These are phyloP conservation scores for Thunnus albacares DNA, from an alignment of 2,797 vertebrate species.

Conservation along the genomic window DNA sequence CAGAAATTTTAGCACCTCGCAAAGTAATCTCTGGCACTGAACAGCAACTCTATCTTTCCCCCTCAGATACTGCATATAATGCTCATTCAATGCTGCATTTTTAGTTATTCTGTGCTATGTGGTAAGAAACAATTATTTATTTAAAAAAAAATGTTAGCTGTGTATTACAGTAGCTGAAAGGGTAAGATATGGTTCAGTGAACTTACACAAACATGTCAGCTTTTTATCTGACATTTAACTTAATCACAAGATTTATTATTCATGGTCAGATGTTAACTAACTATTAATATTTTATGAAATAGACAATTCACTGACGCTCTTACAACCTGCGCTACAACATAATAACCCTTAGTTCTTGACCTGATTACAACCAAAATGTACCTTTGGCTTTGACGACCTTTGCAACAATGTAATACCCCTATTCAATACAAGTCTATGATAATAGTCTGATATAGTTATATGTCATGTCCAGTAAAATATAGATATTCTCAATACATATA, in stretches of 20 bases:
- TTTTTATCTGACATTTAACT: neutral
- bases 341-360: neutral
- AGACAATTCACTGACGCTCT: neutral
- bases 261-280: neutral
- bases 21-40: neutral
- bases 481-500: neutral
- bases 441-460: neutral
- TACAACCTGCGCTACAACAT: slow-evolving; percentile 1
- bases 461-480: neutral
- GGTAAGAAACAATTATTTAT: neutral
- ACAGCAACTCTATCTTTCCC: neutral
- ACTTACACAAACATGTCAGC: neutral
- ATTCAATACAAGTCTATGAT: neutral
- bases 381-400: neutral
- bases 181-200: neutral
- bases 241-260: neutral
- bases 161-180: neutral
- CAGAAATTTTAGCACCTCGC: neutral
- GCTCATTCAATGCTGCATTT: neutral
- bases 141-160: neutral
- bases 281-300: neutral
- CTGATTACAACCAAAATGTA: neutral
- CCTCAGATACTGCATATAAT: neutral
- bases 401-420: neutral
- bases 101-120: neutral